A percentile compares a stretch with the other conserved stretches of the same genome.
Evolutionary conservation across 64 coral and sea anemone species (phyloP).

Genomic region (Acropora tenuis): DNA sequence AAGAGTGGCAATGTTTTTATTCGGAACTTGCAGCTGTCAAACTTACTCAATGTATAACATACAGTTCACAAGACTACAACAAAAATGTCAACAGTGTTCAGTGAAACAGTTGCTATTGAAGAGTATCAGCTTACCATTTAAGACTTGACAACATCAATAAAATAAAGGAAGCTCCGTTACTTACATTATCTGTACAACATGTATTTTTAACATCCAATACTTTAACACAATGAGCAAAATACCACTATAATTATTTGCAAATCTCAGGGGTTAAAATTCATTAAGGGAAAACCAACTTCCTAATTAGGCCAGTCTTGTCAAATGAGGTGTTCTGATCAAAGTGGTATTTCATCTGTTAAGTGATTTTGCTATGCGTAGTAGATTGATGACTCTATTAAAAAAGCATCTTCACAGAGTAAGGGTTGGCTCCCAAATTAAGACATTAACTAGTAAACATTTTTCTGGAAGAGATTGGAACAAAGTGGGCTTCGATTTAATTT

Average conservation of each 20-base stretch:
- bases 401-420: neutral
- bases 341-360: neutral
- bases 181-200: neutral
- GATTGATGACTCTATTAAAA: neutral
- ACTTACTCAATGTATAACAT: neutral
- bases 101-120: neutral
- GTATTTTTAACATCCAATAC: neutral
- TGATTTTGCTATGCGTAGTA: neutral
- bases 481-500: neutral
- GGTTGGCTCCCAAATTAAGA: neutral
- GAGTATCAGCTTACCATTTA: neutral
- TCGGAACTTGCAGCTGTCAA: neutral
- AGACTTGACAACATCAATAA: neutral
- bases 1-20: neutral
- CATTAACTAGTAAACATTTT: neutral
- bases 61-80: neutral
- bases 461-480: neutral
- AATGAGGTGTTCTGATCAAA: neutral
- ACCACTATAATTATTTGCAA: neutral
- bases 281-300: neutral
- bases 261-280: neutral
- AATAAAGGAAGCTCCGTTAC: neutral
- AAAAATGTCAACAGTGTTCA: neutral
- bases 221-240: neutral
- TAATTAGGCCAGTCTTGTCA: neutral